Base-by-base conservation (phyloP, 2,888 invertebrate species). In the Machimus atricapillus region DNA sequence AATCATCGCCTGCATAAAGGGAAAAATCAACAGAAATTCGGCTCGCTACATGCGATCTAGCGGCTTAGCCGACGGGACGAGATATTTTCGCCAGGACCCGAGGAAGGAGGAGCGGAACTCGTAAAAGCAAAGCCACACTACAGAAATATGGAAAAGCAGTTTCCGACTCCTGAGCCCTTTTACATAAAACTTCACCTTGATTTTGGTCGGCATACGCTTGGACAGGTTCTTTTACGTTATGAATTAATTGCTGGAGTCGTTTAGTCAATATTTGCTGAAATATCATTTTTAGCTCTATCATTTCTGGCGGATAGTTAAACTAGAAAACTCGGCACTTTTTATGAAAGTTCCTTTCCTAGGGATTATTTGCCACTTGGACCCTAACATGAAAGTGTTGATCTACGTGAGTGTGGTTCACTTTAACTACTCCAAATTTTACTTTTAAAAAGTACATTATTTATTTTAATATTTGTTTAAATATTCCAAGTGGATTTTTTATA, bases 1-100 rank as follows among this genome's bases (percentile, higher is more conserved):
- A 58, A 83, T 83, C 58, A 66, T 66, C 66, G 66, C 37, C 43
- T 37, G 79, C 79, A 79, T 79, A 83, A 52, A 83, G 40, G 58
- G 82, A 83, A 83, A 83, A 66, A 37, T 83, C 58, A 83, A 83
- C 85, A 74, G n/a, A 74, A 85, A 74, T 74, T 52, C 85, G 46
- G 43, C 46, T 7, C 83, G n/a, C 34, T 46, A 85, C 40, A 74
- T 74, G 27, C 23, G 82, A 27, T 37, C 12, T 34, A 40, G 23
- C 66, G 31, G 46, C 23, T 34, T 66, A 66, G 19, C 66, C 27
- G 66, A 40, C 2, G 12, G 9, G 12, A 40, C 79, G 52, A 46
- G 43, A 52, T 56, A 79, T n/a, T 46, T 27, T 79, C n/a, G n/a
- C 12, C 52, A 46, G 79, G 27, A 27, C 14, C 34, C 16, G 40